A percentile compares a stretch with the other conserved stretches of the same genome.
These are phyloP conservation scores for Perca schrenkii DNA, from an alignment of 2,113 vertebrate species.

Conservation along the genomic window DNA sequence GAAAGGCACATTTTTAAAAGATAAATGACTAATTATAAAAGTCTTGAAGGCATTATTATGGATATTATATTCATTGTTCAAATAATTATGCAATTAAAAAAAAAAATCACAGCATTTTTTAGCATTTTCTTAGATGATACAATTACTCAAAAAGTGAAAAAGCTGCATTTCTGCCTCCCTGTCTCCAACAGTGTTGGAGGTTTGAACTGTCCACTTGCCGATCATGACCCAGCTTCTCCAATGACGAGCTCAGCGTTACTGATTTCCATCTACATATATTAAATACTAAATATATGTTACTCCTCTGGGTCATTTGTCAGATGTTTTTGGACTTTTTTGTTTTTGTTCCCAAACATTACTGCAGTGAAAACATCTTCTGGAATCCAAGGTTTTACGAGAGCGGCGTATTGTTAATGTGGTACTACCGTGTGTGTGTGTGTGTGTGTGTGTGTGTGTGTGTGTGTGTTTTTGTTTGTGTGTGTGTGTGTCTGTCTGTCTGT, in stretches of 20 bases:
- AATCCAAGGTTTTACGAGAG: neutral
- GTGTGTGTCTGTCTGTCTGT: no score
- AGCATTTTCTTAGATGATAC: neutral
- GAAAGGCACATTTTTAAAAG: neutral
- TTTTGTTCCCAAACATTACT: slow-evolving; percentile 1
- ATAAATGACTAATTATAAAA: neutral
- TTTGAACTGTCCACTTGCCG: neutral
- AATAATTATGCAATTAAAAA: neutral
- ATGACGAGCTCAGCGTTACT: neutral
- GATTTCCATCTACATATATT: slow-evolving; percentile 3
- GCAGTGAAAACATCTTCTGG: neutral
- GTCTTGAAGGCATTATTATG: neutral
- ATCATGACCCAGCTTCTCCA: slow-evolving; percentile 8
- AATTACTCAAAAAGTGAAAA: neutral
- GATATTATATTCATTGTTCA: neutral
- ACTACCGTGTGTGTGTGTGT: neutral
- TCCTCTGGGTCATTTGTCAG: slow-evolving; percentile 12
- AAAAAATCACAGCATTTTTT: neutral
- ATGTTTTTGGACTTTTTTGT: slow-evolving; percentile 30
- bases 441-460: no score
- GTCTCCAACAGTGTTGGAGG: neutral
- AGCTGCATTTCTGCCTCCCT: neutral
- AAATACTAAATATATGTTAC: neutral
- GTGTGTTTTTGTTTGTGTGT: no score
- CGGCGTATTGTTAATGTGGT: neutral